phyloP scores from a whole-genome alignment of 2,113 vertebrate species.

The Albula goreensis region DNA sequence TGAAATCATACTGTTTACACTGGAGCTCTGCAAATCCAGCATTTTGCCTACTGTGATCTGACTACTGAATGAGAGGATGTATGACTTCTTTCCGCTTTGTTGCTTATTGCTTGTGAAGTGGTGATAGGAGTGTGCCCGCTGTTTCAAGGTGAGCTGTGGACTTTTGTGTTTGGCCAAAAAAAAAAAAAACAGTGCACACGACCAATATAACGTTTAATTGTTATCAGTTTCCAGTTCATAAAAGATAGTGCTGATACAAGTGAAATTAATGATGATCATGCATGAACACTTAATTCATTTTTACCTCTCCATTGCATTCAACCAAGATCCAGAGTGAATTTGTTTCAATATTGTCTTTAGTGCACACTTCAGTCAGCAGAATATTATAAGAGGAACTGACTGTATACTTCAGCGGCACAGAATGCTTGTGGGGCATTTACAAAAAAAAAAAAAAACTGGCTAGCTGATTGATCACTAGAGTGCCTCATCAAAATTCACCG shows the following conservation, averaged over 20 bases:
- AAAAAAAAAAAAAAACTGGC: neutral
- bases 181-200: constrained; percentile 29
- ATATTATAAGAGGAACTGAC: neutral
- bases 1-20: constrained; percentile 50
- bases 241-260: neutral
- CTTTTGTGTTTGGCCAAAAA: constrained; percentile 5
- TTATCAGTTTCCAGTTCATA: neutral
- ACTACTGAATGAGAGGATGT: constrained; percentile 33
- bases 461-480: neutral
- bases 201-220: constrained; percentile 18
- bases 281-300: neutral
- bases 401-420: neutral
- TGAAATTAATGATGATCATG: neutral
- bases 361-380: neutral
- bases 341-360: neutral
- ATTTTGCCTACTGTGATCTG: constrained; percentile 43
- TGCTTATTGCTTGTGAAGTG: constrained; percentile 28
- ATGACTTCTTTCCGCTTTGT: constrained; percentile 8
- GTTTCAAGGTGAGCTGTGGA: constrained; percentile 49
- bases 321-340: neutral
- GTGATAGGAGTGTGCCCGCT: constrained; percentile 38
- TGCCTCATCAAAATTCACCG: neutral
- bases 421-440: neutral
- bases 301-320: neutral
- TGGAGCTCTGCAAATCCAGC: constrained; percentile 41